Conservation (phyloP, 2,888 invertebrate species). For the Plebejus melissa region DNA sequence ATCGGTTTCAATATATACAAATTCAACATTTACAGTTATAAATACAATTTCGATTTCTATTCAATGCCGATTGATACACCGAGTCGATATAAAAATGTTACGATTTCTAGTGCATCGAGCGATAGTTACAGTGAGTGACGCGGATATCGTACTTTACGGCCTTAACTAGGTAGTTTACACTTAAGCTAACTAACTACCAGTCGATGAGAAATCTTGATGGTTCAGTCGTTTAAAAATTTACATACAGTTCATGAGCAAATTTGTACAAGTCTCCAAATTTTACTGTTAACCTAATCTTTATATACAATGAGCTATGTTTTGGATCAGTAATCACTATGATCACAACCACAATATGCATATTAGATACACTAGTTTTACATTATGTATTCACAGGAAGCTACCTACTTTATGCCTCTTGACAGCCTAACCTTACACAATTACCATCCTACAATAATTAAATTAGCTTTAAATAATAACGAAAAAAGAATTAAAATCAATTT, state of each 20-base stretch:
- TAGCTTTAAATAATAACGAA: background rate
- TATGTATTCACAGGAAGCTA: conserved; percentile 41
- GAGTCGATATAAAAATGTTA: conserved; percentile 62
- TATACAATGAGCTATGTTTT: conserved; percentile 63
- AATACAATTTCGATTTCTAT: conserved; percentile 62
- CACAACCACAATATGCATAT: conserved; percentile 74
- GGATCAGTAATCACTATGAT: conserved; percentile 76
- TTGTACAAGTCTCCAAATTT: conserved; percentile 77
- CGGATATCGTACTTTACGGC: conserved; percentile 31
- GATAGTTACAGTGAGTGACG: conserved; percentile 43
- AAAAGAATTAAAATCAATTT: background rate
- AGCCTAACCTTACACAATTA: conserved; percentile 26
- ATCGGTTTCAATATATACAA: conserved; percentile 77
- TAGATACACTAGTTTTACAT: conserved; percentile 45
- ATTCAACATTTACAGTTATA: conserved; percentile 74
- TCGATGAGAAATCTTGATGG: conserved; percentile 69
- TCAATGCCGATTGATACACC: conserved; percentile 55
- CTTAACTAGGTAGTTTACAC: conserved; percentile 37
- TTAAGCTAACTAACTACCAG: conserved; percentile 59
- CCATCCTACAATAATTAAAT: background rate
- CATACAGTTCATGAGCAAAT: conserved; percentile 65
- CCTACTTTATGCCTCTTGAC: conserved; percentile 36
- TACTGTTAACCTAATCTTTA: conserved; percentile 61
- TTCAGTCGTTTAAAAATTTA: conserved; percentile 75
- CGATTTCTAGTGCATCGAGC: conserved; percentile 47